Base-by-base conservation (phyloP, 2,888 invertebrate genomes). In the Protodeltote pygarga region DNA sequence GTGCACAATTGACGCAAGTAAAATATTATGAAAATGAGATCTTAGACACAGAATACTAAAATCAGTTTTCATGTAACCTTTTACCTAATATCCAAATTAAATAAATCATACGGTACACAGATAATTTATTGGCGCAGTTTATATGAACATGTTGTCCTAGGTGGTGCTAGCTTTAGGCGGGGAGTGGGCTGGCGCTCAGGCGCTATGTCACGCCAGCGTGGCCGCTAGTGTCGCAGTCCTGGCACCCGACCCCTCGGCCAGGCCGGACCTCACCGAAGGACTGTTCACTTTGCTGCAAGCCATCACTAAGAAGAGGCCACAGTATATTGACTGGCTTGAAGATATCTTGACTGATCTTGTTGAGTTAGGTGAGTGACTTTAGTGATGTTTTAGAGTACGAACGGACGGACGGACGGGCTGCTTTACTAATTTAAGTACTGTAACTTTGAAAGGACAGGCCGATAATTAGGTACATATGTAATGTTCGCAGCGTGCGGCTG, bases 191-290 rank as follows among this genome's bases (percentile, higher is more conserved):
- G 85, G 80, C 4, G 70, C 79, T 6, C 72, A 75, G 63, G 79
- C 54, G 25, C 79, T 80, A 69, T 75, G 71, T 13, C 81, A 79
- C 25, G 77, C 71, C 13, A 67, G 77, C 77, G 81, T 81, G 63
- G 61, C 42, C 49, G 61, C 38, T 57, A 78, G 54, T 77, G 86
- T 75, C 28, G 71, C 68, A 0, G 53, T 61, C 75, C 91, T 81
- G 72, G 94, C 34, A 87, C 93, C 17, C 1, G 94, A 94, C 38
- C 93, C 95, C 45, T 87, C 94, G 0, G 95, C 95, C 62, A 83
- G 93, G 39, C 91, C 95, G 0, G 96, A 96, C 73, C 89, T 97
- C 13, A 86, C 96, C 25, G 96, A 96, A 71, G 94, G 93, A 1
- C 95, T 96, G 70, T 94, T 96, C 79, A 73, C 86, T 1, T 81